Evolutionary conservation across 2,113 vertebrate genomes (phyloP).

Genomic region (Pseudopodoces humilis): DNA sequence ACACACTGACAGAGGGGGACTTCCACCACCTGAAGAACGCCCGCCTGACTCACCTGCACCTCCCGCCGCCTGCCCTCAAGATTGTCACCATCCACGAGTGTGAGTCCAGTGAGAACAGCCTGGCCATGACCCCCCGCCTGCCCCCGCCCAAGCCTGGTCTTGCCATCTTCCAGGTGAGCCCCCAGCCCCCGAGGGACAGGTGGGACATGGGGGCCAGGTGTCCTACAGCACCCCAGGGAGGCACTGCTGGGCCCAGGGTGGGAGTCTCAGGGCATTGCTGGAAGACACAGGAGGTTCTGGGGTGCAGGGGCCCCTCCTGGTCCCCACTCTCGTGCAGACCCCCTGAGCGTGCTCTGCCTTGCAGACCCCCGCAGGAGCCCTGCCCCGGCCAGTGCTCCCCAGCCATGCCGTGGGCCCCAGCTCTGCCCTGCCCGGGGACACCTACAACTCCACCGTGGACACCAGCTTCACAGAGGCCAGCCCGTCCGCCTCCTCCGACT

Average conservation of each 20-base stretch:
- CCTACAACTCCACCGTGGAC: slow-evolving; percentile 87
- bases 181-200: accelerated
- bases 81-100: slow-evolving; percentile 98
- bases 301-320: background rate
- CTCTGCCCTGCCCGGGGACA: slow-evolving; percentile 89
- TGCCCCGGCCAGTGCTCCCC: slow-evolving; percentile 84
- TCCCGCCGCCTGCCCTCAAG: slow-evolving; percentile 86
- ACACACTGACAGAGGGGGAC: slow-evolving; percentile 95
- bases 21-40: slow-evolving; percentile 98
- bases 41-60: slow-evolving; percentile 90
- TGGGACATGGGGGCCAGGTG: accelerated
- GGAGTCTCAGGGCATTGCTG: background rate
- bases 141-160: slow-evolving; percentile 82
- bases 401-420: slow-evolving; percentile 84
- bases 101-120: slow-evolving; percentile 87
- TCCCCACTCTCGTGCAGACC: background rate
- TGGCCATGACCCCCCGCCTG: slow-evolving; percentile 77
- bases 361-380: slow-evolving; percentile 78
- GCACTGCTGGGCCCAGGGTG: accelerated
- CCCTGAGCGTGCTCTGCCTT: background rate
- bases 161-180: slow-evolving; percentile 92
- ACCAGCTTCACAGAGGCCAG: slow-evolving; percentile 77
- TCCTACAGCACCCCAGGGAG: background rate
- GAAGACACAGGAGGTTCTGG: background rate
- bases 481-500: slow-evolving; percentile 65